Evolutionary conservation across 2,113 vertebrate species (phyloP).

Genomic region (Ochotona princeps): DNA sequence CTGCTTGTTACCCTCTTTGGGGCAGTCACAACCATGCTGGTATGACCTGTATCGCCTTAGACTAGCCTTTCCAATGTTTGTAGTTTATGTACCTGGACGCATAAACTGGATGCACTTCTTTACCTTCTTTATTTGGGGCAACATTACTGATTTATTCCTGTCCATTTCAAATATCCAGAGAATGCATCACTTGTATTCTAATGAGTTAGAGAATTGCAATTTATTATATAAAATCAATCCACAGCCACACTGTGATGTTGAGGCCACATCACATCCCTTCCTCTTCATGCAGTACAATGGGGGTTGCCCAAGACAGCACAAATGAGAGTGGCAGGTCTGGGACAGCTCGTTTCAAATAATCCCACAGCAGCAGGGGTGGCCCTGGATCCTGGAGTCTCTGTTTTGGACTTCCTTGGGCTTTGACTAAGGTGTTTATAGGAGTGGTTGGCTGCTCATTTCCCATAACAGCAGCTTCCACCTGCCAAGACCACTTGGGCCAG

Average conservation of each 20-base stretch:
- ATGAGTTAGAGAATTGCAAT: neutral
- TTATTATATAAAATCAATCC: neutral
- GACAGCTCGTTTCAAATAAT: neutral
- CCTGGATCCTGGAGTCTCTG: neutral
- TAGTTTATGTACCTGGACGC: neutral
- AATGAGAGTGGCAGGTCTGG: neutral
- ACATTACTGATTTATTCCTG: neutral
- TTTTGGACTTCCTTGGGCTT: neutral
- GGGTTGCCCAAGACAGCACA: neutral
- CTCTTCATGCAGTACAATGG: neutral
- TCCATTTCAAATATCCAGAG: constrained; percentile 22
- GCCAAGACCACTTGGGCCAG: neutral
- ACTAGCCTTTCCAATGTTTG: neutral
- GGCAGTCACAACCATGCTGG: too few species aligned
- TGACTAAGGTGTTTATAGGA: neutral
- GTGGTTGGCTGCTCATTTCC: neutral
- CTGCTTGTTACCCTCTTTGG: neutral
- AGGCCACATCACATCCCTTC: neutral
- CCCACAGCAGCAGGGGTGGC: neutral
- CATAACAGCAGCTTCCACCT: neutral
- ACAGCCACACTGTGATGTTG: too few species aligned
- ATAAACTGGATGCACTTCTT: neutral
- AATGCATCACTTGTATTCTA: neutral
- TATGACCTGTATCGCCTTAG: neutral
- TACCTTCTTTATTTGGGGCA: neutral